Evolutionary conservation across 2,888 invertebrate species (phyloP).

Genomic region (Aromia moschata): DNA sequence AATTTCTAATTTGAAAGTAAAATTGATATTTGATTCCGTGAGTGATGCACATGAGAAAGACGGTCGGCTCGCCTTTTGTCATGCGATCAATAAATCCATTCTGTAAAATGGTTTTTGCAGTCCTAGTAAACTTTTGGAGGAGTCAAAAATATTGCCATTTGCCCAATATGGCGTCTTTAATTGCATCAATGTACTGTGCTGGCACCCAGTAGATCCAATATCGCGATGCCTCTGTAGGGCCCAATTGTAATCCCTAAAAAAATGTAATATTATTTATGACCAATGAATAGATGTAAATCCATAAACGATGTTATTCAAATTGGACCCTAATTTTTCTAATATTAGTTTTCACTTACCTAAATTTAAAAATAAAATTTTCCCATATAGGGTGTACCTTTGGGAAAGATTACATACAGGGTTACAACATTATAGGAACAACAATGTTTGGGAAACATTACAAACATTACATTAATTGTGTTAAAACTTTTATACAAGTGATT

Average conservation of each 20-base stretch:
- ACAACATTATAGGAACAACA: too few relatives aligned
- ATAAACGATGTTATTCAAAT: too few relatives aligned
- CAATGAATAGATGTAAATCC: too few relatives aligned
- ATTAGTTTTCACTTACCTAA: too few relatives aligned
- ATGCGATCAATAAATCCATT: constrained; percentile 13
- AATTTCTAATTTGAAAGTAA: constrained; percentile 26
- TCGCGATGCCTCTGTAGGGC: constrained; percentile 89
- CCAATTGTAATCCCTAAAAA: constrained; percentile 79
- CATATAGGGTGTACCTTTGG: too few relatives aligned
- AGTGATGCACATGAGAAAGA: constrained; percentile 21
- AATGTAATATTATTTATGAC: too few relatives aligned
- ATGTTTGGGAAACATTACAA: too few relatives aligned
- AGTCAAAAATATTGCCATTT: constrained; percentile 83
- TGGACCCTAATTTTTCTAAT: too few relatives aligned
- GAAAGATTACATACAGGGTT: too few relatives aligned
- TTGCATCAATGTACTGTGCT: constrained; percentile 88
- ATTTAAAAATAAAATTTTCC: too few relatives aligned
- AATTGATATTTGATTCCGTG: constrained; percentile 34
- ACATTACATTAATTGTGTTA: too few relatives aligned
- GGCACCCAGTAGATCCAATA: constrained; percentile 97
- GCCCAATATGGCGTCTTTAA: constrained; percentile 89
- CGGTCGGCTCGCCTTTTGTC: constrained; percentile 11
- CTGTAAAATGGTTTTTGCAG: constrained; percentile 16
- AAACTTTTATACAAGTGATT: too few relatives aligned
- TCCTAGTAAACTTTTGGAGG: background rate